These are phyloP conservation scores for Calycopis cecrops DNA, from an alignment of 1,140 invertebrate genomes.

Conservation along the genomic window DNA sequence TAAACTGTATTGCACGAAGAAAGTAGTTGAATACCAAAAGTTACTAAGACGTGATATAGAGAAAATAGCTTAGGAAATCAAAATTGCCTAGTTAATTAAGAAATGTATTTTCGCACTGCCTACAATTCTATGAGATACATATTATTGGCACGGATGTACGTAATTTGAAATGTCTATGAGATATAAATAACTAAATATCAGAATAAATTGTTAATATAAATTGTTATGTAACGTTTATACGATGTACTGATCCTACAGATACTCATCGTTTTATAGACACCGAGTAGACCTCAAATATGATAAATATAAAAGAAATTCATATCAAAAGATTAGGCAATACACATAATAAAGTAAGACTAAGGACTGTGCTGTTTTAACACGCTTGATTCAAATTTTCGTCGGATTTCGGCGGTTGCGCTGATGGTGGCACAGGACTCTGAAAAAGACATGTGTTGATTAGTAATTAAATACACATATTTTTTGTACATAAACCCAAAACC, in stretches of 20 bases:
- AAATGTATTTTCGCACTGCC: too few species aligned
- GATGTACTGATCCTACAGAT: too few species aligned
- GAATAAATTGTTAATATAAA: conserved; percentile 20
- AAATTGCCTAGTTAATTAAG: too few species aligned
- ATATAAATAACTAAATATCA: conserved; percentile 9
- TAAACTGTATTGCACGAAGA: too few species aligned
- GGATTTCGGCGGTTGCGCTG: conserved; percentile 77
- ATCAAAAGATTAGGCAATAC: conserved; percentile 9
- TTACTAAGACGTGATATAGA: too few species aligned
- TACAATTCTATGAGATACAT: neutral
- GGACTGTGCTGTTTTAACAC: conserved; percentile 37
- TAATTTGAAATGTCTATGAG: conserved; percentile 4
- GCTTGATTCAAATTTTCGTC: conserved; percentile 81
- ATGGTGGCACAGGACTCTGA: conserved; percentile 80
- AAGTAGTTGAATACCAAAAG: too few species aligned
- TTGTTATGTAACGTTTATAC: neutral
- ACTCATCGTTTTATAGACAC: too few species aligned
- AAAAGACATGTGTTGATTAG: conserved; percentile 39
- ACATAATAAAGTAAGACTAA: conserved; percentile 12
- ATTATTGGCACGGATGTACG: conserved; percentile 16
- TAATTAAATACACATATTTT: too few species aligned
- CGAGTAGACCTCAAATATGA: neutral
- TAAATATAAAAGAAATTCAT: conserved; percentile 36
- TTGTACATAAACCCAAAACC: too few species aligned
- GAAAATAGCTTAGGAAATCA: too few species aligned